These are phyloP conservation scores for Serripes groenlandicus DNA, from an alignment of 2,888 invertebrate species.

Conservation along the genomic window DNA sequence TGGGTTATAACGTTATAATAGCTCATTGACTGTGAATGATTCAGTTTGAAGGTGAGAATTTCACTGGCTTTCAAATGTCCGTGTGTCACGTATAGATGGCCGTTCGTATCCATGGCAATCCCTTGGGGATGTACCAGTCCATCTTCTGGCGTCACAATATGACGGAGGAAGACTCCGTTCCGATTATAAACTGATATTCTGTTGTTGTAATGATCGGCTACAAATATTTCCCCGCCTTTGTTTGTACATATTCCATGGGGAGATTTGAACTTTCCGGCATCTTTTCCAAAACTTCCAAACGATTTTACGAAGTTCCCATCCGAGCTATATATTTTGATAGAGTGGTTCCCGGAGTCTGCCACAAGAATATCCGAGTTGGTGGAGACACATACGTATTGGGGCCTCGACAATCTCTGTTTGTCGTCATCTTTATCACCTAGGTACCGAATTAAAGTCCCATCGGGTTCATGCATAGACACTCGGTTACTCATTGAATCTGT, in stretches of 20 bases:
- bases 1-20: not conserved
- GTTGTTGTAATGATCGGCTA: constrained; percentile 88
- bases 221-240: constrained; percentile 86
- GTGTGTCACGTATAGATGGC: constrained; percentile 68
- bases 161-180: constrained; percentile 76
- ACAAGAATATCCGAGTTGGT: constrained; percentile 86
- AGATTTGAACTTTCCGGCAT: constrained; percentile 87
- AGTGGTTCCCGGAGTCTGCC: constrained; percentile 88
- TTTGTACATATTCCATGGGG: constrained; percentile 87
- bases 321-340: constrained; percentile 86
- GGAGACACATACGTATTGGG: constrained; percentile 87
- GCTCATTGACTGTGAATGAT: not conserved
- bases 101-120: constrained; percentile 65
- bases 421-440: constrained; percentile 84
- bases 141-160: constrained; percentile 74
- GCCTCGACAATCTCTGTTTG: constrained; percentile 86
- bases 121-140: constrained; percentile 76
- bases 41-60: constrained; percentile 65
- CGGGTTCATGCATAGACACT: constrained; percentile 85
- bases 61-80: constrained; percentile 76
- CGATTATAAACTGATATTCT: constrained; percentile 76
- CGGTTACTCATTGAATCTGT: constrained; percentile 86
- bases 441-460: constrained; percentile 81
- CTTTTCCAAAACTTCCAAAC: constrained; percentile 87
- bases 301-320: constrained; percentile 86